Percentiles rank a stretch among this genome's conserved stretches.
Evolutionary conservation across 2,888 invertebrate genomes (phyloP).

Genomic region (Brachyopa scutellaris): DNA sequence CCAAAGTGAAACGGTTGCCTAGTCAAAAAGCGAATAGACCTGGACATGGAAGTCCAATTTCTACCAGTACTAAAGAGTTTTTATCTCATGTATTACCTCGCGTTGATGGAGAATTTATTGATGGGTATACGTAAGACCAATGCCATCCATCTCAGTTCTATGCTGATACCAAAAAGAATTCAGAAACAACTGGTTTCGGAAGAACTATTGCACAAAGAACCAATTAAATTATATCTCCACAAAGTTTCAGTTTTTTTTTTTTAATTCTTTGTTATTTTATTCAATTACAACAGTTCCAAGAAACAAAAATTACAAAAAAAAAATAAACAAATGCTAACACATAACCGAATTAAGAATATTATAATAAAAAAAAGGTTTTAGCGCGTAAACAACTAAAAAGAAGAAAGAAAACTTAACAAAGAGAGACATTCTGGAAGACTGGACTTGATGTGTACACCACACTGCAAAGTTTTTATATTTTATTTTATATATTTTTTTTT

Average conservation of each 20-base stretch:
- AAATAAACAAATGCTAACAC: slow-evolving; percentile 45
- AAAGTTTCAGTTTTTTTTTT: slow-evolving; percentile 57
- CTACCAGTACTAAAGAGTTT: too few relatives aligned
- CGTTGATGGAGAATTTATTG: too few relatives aligned
- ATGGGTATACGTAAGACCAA: too few relatives aligned
- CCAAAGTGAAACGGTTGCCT: too few relatives aligned
- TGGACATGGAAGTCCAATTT: too few relatives aligned
- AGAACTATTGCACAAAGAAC: background rate
- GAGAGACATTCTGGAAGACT: slow-evolving; percentile 35
- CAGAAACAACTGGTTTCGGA: too few relatives aligned
- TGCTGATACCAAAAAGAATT: too few relatives aligned
- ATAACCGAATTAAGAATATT: slow-evolving; percentile 51
- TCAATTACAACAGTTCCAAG: slow-evolving; percentile 65
- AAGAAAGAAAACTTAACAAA: slow-evolving; percentile 55
- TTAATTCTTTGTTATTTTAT: slow-evolving; percentile 48
- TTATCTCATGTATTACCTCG: too few relatives aligned
- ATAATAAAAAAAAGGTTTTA: background rate
- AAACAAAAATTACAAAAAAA: slow-evolving; percentile 50
- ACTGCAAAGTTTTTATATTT: slow-evolving; percentile 45
- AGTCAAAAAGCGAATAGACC: too few relatives aligned
- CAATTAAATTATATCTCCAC: slow-evolving; percentile 7
- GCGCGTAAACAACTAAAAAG: slow-evolving; percentile 43
- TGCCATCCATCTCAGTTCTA: too few relatives aligned
- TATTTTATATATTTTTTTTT: too few relatives aligned
- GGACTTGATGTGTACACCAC: slow-evolving; percentile 58